Evolutionary conservation across 1,140 invertebrate species (phyloP).

Genomic region (Zaprionus africanus): DNA sequence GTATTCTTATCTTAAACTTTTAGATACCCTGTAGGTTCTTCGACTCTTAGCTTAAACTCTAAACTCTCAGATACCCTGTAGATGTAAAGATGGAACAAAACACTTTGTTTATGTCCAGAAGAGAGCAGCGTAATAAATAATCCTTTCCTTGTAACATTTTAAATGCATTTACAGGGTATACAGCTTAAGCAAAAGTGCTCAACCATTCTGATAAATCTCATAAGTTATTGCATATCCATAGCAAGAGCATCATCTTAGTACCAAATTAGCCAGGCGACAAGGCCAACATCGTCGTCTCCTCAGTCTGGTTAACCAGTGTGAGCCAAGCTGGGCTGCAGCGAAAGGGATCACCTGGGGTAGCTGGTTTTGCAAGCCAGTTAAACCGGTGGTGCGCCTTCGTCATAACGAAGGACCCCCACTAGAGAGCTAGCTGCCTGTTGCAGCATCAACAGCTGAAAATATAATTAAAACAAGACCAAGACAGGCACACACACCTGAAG

Average conservation of each 20-base stretch:
- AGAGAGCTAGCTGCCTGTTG: background rate
- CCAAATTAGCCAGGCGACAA: background rate
- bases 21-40: background rate
- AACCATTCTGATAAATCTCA: no score
- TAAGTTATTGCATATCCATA: no score
- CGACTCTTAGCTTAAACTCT: no score
- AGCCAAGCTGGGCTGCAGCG: background rate
- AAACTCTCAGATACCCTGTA: no score
- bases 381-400: background rate
- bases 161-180: background rate
- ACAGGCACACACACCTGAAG: background rate
- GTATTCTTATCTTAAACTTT: no score
- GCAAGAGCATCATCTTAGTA: background rate
- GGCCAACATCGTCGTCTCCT: background rate
- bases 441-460: constrained; percentile 3
- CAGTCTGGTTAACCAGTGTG: background rate
- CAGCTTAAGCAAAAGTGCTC: no score
- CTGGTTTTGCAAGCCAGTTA: background rate
- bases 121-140: no score
- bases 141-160: background rate
- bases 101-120: no score
- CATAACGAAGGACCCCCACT: constrained; percentile 1
- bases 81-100: no score
- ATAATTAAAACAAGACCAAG: constrained; percentile 3
- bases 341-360: constrained; percentile 2